phyloP scores from a whole-genome alignment of 2,113 vertebrate genomes.

The Lycocorax pyrrhopterus region DNA sequence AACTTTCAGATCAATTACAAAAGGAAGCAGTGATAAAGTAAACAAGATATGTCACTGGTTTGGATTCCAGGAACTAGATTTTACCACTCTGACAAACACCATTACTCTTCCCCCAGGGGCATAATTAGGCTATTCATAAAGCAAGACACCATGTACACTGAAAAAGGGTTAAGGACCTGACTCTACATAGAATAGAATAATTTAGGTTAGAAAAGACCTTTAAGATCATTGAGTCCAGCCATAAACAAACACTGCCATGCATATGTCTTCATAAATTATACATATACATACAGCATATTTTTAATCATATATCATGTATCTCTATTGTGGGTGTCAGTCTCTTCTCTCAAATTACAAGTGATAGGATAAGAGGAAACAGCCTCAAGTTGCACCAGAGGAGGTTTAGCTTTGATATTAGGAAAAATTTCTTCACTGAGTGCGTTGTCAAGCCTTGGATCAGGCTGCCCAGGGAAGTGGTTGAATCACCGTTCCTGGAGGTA shows the following conservation, averaged over 20 bases:
- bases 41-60: not conserved
- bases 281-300: not conserved
- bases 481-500: not conserved
- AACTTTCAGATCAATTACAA: slow-evolving; percentile 39
- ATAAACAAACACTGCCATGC: not conserved
- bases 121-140: not conserved
- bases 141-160: not conserved
- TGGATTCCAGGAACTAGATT: not conserved
- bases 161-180: not conserved
- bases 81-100: slow-evolving; percentile 4
- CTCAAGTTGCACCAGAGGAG: not conserved
- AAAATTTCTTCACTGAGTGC: not conserved
- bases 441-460: not conserved
- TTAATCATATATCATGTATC: not conserved
- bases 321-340: not conserved
- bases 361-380: not conserved
- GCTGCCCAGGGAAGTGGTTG: not conserved
- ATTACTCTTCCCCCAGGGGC: not conserved
- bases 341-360: not conserved
- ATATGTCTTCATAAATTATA: not conserved
- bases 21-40: not conserved
- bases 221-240: not conserved
- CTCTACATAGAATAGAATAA: not conserved
- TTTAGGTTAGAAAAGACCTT: not conserved
- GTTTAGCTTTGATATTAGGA: not conserved